Evolutionary conservation across 2,888 invertebrate species (phyloP).

Genomic region (Ectropis crepuscularia): DNA sequence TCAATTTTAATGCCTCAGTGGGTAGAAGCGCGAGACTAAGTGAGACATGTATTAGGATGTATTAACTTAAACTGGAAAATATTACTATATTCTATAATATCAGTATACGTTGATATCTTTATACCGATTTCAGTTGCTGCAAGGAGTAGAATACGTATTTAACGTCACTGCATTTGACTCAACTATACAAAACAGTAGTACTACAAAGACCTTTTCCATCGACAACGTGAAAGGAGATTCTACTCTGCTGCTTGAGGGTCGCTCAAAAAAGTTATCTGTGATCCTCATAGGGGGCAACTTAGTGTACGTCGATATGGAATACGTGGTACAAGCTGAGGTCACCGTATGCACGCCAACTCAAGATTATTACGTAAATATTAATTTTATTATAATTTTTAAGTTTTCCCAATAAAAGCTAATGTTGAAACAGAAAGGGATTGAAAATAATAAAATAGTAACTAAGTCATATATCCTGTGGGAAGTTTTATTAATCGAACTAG

Average conservation of each 20-base stretch:
- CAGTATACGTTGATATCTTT: neutral
- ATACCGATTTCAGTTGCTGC: slow-evolving; percentile 52
- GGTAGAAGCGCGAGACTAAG: too few relatives aligned
- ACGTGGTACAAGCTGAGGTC: slow-evolving; percentile 59
- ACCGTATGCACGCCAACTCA: slow-evolving; percentile 62
- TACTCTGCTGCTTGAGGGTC: slow-evolving; percentile 56
- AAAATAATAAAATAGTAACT: too few relatives aligned
- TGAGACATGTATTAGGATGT: too few relatives aligned
- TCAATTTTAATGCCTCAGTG: too few relatives aligned
- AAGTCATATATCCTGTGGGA: too few relatives aligned
- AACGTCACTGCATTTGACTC: slow-evolving; percentile 52
- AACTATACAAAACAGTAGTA: slow-evolving; percentile 9
- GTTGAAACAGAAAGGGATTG: too few relatives aligned
- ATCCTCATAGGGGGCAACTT: slow-evolving; percentile 58
- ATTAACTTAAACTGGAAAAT: too few relatives aligned
- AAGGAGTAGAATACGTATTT: slow-evolving; percentile 63
- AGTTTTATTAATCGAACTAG: too few relatives aligned
- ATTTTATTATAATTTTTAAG: neutral
- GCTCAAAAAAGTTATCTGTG: slow-evolving; percentile 60
- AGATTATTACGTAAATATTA: slow-evolving; percentile 64
- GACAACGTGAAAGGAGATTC: slow-evolving; percentile 59
- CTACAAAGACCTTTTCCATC: slow-evolving; percentile 56
- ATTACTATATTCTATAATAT: too few relatives aligned
- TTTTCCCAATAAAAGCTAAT: too few relatives aligned
- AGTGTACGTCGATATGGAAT: slow-evolving; percentile 56